Percentiles rank a stretch among this genome's conserved stretches.
phyloP scores from a whole-genome alignment of 2,113 vertebrate genomes.

The Brienomyrus brachyistius region DNA sequence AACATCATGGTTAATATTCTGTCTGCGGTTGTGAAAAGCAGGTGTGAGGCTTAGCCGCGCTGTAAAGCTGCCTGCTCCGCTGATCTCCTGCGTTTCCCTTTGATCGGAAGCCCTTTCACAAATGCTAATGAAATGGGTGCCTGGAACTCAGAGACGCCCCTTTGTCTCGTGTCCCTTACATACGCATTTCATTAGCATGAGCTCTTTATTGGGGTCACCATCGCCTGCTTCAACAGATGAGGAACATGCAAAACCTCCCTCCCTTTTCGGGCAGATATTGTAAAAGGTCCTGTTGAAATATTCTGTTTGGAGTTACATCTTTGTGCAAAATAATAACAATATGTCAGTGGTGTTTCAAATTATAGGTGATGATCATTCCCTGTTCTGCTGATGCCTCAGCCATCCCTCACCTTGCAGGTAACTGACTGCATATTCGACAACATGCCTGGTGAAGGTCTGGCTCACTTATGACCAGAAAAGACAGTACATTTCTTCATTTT shows the following conservation, averaged over 20 bases:
- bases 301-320: background rate
- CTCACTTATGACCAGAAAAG: background rate
- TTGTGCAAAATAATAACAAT: background rate
- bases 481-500: background rate
- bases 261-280: background rate
- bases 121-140: slow-evolving; percentile 50
- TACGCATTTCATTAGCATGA: slow-evolving; percentile 49
- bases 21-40: background rate
- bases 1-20: background rate
- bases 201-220: slow-evolving; percentile 19
- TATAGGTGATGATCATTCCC: background rate
- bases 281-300: background rate
- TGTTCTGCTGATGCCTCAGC: background rate
- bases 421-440: background rate
- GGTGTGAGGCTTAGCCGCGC: background rate
- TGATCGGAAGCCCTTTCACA: slow-evolving; percentile 14
- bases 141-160: slow-evolving; percentile 28
- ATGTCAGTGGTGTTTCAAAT: background rate
- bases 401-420: background rate
- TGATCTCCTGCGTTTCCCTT: background rate
- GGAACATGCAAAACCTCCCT: background rate
- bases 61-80: background rate
- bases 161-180: slow-evolving; percentile 41
- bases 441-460: background rate
- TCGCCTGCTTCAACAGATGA: background rate